These are phyloP conservation scores for Drosophila pallidifrons DNA, from an alignment of 1,140 invertebrate genomes.

Conservation along the genomic window DNA sequence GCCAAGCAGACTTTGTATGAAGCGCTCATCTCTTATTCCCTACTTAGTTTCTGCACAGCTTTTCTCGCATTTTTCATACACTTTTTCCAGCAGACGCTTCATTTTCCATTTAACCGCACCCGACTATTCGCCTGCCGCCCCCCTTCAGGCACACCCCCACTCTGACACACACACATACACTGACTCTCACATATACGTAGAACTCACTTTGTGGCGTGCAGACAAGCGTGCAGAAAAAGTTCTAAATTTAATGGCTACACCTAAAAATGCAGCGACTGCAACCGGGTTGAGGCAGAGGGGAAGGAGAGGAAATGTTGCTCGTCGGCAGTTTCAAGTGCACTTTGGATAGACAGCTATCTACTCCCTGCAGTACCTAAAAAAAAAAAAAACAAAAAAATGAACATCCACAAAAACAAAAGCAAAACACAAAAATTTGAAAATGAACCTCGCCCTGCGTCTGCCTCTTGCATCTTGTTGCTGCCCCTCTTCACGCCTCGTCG, in stretches of 20 bases:
- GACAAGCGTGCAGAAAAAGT: constrained; percentile 81
- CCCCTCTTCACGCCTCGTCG: constrained; percentile 62
- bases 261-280: constrained; percentile 80
- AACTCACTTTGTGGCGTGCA: constrained; percentile 55
- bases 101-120: constrained; percentile 79
- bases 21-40: no score
- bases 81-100: constrained; percentile 68
- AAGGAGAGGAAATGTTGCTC: constrained; percentile 20
- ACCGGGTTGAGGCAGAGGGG: constrained; percentile 12
- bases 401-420: constrained; percentile 5
- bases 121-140: constrained; percentile 47
- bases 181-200: neutral
- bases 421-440: constrained; percentile 33
- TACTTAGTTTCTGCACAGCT: neutral
- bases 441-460: constrained; percentile 23
- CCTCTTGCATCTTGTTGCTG: constrained; percentile 16
- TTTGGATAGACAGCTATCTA: constrained; percentile 48
- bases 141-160: neutral
- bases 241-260: constrained; percentile 82
- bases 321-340: constrained; percentile 73
- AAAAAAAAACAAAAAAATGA: neutral
- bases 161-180: neutral
- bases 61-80: constrained; percentile 31
- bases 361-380: constrained; percentile 41
- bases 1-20: neutral